These are phyloP conservation scores for Araneus ventricosus DNA, from an alignment of 1,140 invertebrate genomes.

Conservation along the genomic window DNA sequence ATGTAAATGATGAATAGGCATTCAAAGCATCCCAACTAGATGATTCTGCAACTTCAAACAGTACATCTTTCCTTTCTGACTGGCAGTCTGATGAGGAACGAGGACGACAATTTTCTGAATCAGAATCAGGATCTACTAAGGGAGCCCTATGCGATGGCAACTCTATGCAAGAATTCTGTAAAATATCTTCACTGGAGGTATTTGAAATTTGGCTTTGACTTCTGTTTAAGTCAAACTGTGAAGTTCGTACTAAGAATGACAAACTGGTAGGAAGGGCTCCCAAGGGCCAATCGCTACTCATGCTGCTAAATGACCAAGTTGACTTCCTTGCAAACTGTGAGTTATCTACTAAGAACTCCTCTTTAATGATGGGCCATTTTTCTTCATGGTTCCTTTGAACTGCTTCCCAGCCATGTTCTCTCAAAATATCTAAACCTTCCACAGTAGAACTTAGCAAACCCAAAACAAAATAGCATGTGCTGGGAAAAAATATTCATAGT, in stretches of 20 bases:
- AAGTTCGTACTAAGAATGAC: conserved; percentile 58
- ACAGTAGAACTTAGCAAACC: conserved; percentile 90
- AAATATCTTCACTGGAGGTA: conserved; percentile 38
- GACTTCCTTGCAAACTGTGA: conserved; percentile 52
- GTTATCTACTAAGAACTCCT: conserved; percentile 79
- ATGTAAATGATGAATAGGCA: conserved; percentile 36
- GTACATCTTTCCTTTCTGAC: conserved; percentile 80
- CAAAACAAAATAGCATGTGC: conserved; percentile 91
- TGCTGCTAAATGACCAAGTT: conserved; percentile 73
- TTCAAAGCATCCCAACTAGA: conserved; percentile 65
- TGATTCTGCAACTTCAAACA: conserved; percentile 58
- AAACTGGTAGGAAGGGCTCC: conserved; percentile 56
- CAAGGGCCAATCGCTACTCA: conserved; percentile 62
- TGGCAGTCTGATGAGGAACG: conserved; percentile 76
- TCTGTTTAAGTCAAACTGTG: conserved; percentile 11
- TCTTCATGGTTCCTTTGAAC: conserved; percentile 90
- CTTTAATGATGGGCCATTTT: conserved; percentile 89
- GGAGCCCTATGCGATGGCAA: neutral
- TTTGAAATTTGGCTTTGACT: conserved; percentile 55
- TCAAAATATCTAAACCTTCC: conserved; percentile 88
- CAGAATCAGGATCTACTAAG: neutral
- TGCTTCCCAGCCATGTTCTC: conserved; percentile 89
- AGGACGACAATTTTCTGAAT: conserved; percentile 51
- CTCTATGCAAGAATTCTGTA: conserved; percentile 51
- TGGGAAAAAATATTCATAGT: conserved; percentile 75